Evolutionary conservation across 2,888 invertebrate genomes (phyloP), one percentile per base, ranked within the genome.

Genomic region (Ochlodes sylvanus): DNA sequence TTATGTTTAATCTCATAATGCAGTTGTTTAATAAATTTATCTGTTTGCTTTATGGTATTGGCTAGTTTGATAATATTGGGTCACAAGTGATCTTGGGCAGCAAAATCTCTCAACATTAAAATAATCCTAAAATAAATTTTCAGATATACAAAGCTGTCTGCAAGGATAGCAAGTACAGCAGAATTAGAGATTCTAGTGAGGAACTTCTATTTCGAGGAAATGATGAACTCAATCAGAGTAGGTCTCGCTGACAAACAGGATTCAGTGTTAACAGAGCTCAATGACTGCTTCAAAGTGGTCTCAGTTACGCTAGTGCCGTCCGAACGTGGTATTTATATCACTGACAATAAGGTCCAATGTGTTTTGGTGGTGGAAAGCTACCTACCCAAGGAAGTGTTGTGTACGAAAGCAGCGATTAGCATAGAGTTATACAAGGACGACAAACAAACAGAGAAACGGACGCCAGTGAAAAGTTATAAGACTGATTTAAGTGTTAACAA

Each of bases 121-220:
- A 7, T 17, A 47, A 6, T 17, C 7, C 14, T 47, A 38, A 41
- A 32, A 34, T 67, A 47, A 50, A 32, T 10, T 86, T 86, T 78
- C 81, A 96, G 96, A 79, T 97, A 96, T 80, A 95, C 96, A 63
- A 96, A 96, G 88, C 95, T 96, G 68, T 97, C 97, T 84, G 96
- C 97, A 58, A 95, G 96, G 66, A 96, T 98, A 72, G 96, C 97
- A 7, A 95, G 97, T 73, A 96, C 97, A 60, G 89, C 94, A 12
- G 96, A 96, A 81, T 91, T 98, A 73, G 96, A 97, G 80, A 95
- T 95, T 69, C 94, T 97, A 72, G 95, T 95, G 77, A 94, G 97
- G 79, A 95, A 95, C 76, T 95, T 95, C 72, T 97, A 97, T 84
- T 97, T 96, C 82, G 96, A 97, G 77, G 97, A 98, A 82, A 97